These are phyloP conservation scores for Tinea trinotella DNA, from an alignment of 2,888 invertebrate genomes.

Conservation along the genomic window DNA sequence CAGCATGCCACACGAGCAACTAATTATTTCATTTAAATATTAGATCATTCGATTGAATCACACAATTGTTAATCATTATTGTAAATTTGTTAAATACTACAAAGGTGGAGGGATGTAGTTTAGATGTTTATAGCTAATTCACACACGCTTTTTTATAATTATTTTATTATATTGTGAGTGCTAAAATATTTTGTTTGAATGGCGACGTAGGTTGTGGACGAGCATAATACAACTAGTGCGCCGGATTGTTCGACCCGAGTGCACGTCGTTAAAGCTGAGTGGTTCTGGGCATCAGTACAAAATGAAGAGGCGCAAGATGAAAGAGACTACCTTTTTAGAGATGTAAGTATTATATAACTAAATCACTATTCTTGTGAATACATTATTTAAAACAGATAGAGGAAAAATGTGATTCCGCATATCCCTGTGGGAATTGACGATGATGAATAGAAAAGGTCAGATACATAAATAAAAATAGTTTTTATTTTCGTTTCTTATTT, in stretches of 20 bases:
- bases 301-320: slow-evolving; percentile 95
- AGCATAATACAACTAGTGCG: slow-evolving; percentile 78
- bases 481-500: not conserved
- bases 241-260: slow-evolving; percentile 81
- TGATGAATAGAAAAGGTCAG: too few relatives aligned
- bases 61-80: not conserved
- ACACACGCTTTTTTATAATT: not conserved
- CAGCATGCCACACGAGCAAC: not conserved
- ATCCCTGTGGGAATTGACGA: too few relatives aligned
- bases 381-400: not conserved
- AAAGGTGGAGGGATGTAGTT: not conserved
- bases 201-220: slow-evolving; percentile 85
- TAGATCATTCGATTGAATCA: not conserved
- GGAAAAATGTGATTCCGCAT: too few relatives aligned
- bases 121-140: not conserved
- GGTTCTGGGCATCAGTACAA: slow-evolving; percentile 99
- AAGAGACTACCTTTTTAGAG: slow-evolving; percentile 88
- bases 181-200: slow-evolving; percentile 20
- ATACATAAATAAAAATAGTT: too few relatives aligned
- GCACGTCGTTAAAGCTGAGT: slow-evolving; percentile 90
- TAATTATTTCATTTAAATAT: slow-evolving; percentile 1
- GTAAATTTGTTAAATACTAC: not conserved
- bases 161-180: not conserved
- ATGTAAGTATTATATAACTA: slow-evolving; percentile 83
- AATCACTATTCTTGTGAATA: not conserved